Base-by-base conservation (phyloP, 2,888 invertebrate species). In the Ormyrus labotus region DNA sequence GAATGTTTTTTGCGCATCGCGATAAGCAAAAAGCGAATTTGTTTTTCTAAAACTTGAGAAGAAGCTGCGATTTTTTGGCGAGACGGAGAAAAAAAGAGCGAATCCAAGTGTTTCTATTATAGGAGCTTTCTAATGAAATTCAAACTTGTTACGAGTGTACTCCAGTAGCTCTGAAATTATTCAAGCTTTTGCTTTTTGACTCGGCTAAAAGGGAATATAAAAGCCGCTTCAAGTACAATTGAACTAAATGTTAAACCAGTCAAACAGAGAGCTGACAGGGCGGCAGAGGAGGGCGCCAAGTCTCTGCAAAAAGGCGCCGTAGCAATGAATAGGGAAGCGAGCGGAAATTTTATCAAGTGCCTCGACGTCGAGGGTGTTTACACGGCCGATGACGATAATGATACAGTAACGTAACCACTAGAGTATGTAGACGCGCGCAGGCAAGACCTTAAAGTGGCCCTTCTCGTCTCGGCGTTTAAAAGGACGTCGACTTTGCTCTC, bases 391-490 rank as follows among this genome's bases (percentile, higher is more conserved):
- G 65, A 71, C 58, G 80, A 69, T 70, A 75, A 69, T 65, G 75
- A 74, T 76, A 76, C 75, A 71, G 80, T 72, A 72, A 76, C 68
- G 80, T 58, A 80, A 70, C 63, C 70, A 70, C 74, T 80, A 64
- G 79, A 74, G 69, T 50, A 11, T 8, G 50, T 13, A 11, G 51
- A n/a, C n/a, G 70, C 64, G 50, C 51, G 58, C 61, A 61, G 61
- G 48, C 45, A 8, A 53, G 45, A 60, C 55, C 45, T 61, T 73
- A 68, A 68, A 60, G 65, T 50, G 65, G 34, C 11, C 19, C 71
- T 19, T 8, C 50, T 19, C 60, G 53, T 67, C 9, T 13, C 51
- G 57, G 8, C 58, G 75, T 45, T 34, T 65, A 64, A 77, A 77
- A 71, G 64, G 64, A 75, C 67, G 60, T 60, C 51, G 61, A 63